Evolutionary conservation across 1,140 invertebrate genomes (phyloP), one percentile per base, ranked within the genome.

Genomic region (Hyles euphorbiae): DNA sequence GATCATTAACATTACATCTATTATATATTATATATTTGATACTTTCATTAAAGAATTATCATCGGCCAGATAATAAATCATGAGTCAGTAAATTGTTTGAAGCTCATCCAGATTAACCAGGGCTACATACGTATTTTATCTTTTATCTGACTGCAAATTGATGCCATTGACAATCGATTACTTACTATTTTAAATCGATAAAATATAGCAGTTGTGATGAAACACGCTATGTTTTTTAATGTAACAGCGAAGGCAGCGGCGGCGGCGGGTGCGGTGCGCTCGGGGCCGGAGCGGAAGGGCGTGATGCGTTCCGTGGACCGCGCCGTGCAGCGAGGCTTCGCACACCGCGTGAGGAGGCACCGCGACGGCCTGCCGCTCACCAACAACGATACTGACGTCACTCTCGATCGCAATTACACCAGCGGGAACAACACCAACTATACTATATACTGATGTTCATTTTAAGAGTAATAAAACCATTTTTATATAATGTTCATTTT

Each of bases 221-320:
- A 22, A 22, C 22, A 11, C n/a, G 5, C 5, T 8, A 48, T 48
- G 3, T 44, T 2, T 36, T 9, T 22, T 56, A 57, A 3, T 48
- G 44, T 75, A 65, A 60, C 48, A 84, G 81, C 72, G 50, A 80
- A 81, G 60, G 79, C 78, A 32, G 78, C 79, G 1, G 72, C 76
- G 65, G 67, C 76, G 0, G 74, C 76, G 3, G 76, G 75, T n/a
- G 75, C 69, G 34, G 36, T 79, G 51, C 68, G 73, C n/a, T 76
- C 79, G 12, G 73, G 77, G 3, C 59, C 50, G 10, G 51, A 32
- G 55, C 47, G 45, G 49, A 61, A 64, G 3, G 58, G 70, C 49
- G 68, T 80, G 22, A 66, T 83, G 73, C 68, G 78, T 1, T 78
- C 82, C 1, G 61, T 83, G 0, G 74, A 78, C 62, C 70, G 65